phyloP scores from a whole-genome alignment of 1,140 invertebrate genomes.

The Phthorimaea operculella region DNA sequence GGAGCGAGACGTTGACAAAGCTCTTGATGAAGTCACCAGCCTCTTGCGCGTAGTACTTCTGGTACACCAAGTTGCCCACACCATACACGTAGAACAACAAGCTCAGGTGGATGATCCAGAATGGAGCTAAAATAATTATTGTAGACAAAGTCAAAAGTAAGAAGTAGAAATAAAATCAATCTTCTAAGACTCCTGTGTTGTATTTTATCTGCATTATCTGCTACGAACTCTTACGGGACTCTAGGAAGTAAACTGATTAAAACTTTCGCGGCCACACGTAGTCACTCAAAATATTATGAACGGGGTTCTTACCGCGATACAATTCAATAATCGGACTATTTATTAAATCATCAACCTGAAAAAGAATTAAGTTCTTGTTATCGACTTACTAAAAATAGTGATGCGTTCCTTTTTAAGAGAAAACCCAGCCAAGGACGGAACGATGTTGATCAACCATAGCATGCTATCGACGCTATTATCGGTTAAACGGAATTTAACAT shows the following conservation, averaged over 20 bases:
- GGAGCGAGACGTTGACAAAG: slow-evolving; percentile 34
- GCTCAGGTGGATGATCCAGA: slow-evolving; percentile 38
- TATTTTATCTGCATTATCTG: too few species aligned
- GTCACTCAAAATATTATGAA: too few species aligned
- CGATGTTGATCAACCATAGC: slow-evolving; percentile 36
- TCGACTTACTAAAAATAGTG: neutral
- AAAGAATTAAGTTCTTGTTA: too few species aligned
- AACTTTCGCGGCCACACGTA: too few species aligned
- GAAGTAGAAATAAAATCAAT: too few species aligned
- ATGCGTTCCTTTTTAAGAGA: slow-evolving; percentile 22
- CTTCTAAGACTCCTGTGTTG: too few species aligned
- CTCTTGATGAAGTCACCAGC: slow-evolving; percentile 38
- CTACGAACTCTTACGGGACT: too few species aligned
- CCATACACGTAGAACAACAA: slow-evolving; percentile 41
- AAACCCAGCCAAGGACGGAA: slow-evolving; percentile 33
- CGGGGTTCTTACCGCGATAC: too few species aligned
- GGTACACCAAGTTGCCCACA: slow-evolving; percentile 33
- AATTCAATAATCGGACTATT: too few species aligned
- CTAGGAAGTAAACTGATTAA: too few species aligned
- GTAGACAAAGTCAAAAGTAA: too few species aligned
- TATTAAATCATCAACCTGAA: too few species aligned
- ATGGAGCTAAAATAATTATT: slow-evolving; percentile 9
- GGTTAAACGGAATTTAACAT: slow-evolving; percentile 17
- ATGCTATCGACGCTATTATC: slow-evolving; percentile 33
- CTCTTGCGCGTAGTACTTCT: slow-evolving; percentile 26